phyloP scores from a whole-genome alignment of 2,113 vertebrate genomes.

The Trachemys scripta region DNA sequence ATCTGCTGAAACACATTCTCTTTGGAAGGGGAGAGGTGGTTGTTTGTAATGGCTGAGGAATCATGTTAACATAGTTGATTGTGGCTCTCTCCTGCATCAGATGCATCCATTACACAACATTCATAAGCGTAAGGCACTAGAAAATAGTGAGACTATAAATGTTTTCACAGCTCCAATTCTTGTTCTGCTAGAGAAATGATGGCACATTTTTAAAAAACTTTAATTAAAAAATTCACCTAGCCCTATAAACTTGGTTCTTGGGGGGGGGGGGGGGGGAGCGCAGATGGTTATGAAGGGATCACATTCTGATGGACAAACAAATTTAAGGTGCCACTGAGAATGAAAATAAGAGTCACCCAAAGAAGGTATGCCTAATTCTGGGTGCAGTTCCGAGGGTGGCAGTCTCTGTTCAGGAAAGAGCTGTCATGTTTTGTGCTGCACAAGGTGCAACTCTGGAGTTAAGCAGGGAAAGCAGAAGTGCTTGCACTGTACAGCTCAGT shows the following conservation, averaged over 20 bases:
- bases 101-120: not conserved
- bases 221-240: not conserved
- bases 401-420: not conserved
- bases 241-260: not conserved
- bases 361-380: not conserved
- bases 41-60: fast-evolving
- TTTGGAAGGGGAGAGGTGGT: fast-evolving
- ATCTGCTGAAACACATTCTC: not conserved
- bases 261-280: not conserved
- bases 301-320: not conserved
- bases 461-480: not conserved
- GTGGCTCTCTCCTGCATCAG: not conserved
- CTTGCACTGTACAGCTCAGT: not conserved
- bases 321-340: not conserved
- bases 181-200: conserved; percentile 40
- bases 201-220: not conserved
- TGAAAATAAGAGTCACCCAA: not conserved
- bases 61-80: not conserved
- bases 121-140: conserved; percentile 73
- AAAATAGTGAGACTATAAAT: not conserved
- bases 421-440: not conserved
- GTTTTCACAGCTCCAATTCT: conserved; percentile 17
- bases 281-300: not conserved
- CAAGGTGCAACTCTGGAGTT: not conserved
- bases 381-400: not conserved